A percentile compares a stretch with the other conserved stretches of the same genome.
Conservation (phyloP, 2,797 vertebrate species). For the Thaleichthys pacificus region DNA sequence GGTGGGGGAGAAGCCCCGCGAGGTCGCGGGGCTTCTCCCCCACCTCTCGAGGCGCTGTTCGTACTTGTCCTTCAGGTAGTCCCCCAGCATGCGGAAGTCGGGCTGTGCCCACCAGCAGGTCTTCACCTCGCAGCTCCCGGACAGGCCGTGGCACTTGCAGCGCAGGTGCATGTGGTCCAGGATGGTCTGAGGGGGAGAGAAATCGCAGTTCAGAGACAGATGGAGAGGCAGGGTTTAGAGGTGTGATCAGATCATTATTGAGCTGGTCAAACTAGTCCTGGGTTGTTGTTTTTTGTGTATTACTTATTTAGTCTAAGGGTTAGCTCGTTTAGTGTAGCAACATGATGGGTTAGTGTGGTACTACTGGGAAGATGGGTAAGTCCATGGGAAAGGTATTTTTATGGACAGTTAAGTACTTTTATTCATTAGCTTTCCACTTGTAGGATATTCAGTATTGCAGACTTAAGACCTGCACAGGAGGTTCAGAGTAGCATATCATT, state of each 20-base stretch:
- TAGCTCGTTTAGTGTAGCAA: too few species aligned
- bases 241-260: too few species aligned
- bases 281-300: too few species aligned
- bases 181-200: conserved; percentile 85
- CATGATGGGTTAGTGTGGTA: too few species aligned
- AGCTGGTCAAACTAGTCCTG: too few species aligned
- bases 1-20: conserved; percentile 95
- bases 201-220: background rate
- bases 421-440: conserved; percentile 33
- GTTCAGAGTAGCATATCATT: conserved; percentile 47
- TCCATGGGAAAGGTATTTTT: background rate
- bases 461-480: conserved; percentile 35
- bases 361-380: too few species aligned
- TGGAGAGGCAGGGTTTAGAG: too few species aligned
- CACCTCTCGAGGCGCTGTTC: conserved; percentile 99
- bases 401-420: conserved; percentile 9
- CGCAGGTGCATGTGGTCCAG: conserved; percentile 98
- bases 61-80: conserved; percentile 97
- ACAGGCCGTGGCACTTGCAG: conserved; percentile 96
- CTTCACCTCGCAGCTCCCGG: conserved; percentile 97
- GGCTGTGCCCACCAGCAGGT: conserved; percentile 99
- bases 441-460: conserved; percentile 40
- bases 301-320: too few species aligned
- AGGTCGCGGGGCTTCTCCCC: conserved; percentile 95
- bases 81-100: conserved; percentile 92